Evolutionary conservation across 2,113 vertebrate genomes (phyloP), one percentile per base, ranked within the genome.

Genomic region (Capreolus pygargus): DNA sequence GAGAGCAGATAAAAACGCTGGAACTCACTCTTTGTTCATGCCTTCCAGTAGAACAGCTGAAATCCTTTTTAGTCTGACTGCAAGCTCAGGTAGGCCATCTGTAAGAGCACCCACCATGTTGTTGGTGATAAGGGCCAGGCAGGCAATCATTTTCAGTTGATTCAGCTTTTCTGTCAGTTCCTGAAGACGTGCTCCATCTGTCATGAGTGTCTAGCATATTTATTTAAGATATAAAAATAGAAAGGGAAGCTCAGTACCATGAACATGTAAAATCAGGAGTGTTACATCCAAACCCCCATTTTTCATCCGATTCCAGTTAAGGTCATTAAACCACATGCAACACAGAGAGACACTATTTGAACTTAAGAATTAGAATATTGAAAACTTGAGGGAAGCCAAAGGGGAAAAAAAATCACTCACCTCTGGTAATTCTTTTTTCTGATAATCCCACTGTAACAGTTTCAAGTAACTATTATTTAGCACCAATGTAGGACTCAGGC

Each of bases 91-190:
- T 67, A 99, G 97, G 93, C 99, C 99, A 91, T 98, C 99, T 95
- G 98, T 98, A 7, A 99, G 86, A 82, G 99, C 98, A 82, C 99
- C 99, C 39, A 99, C 89, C 82, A 99, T 99, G 97, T 99, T 99
- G 98, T 98, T 99, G 98, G 99, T 99, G 57, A 99, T 99, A 54
- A 99, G 99, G 97, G 99, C 99, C 93, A 99, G 98, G 96, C 99
- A 99, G 43, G 99, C 99, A 78, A 99, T 98, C 6, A 98, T 97
- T 98, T 99, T 99, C 96, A 99, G 97, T 76, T 99, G 99, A 98
- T 98, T 99, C 70, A 99, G 99, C 97, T 99, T 99, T 88, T 98
- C 98, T 98, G 99, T 99, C 95, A 99, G 96, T 96, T 99, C 99
- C 86, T 98, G 99, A 96, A 99, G 99, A 86, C 99, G 99, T 10